Evolutionary conservation across 2,888 invertebrate genomes (phyloP).

Genomic region (Mimas tiliae): DNA sequence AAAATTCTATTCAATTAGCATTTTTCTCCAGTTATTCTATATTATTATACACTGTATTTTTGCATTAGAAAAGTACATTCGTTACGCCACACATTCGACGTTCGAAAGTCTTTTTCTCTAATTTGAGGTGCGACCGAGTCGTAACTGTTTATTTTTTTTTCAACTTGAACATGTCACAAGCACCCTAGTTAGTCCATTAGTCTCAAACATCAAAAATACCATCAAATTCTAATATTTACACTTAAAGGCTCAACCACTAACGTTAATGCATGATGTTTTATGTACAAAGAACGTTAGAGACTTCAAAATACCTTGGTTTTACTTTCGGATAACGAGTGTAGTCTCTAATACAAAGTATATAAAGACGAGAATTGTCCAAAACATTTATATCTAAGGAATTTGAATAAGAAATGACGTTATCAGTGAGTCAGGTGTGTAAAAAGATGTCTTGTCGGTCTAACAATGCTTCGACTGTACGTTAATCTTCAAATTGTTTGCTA

Average conservation of each 20-base stretch:
- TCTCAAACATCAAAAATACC: neutral
- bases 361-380: slow-evolving; percentile 12
- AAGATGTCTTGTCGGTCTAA: slow-evolving; percentile 36
- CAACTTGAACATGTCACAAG: neutral
- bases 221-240: neutral
- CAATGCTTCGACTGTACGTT: slow-evolving; percentile 31
- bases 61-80: too few relatives aligned
- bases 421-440: slow-evolving; percentile 52
- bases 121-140: too few relatives aligned
- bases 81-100: too few relatives aligned
- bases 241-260: neutral
- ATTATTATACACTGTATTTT: too few relatives aligned
- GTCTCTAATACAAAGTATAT: neutral
- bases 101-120: too few relatives aligned
- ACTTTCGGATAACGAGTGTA: neutral
- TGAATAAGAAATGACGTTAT: slow-evolving; percentile 47
- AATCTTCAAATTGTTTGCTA: slow-evolving; percentile 30
- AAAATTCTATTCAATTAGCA: too few relatives aligned
- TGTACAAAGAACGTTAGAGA: slow-evolving; percentile 11
- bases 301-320: neutral
- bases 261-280: neutral
- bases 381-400: slow-evolving; percentile 24
- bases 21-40: too few relatives aligned
- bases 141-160: neutral
- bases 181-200: neutral